Percentiles rank a stretch among this genome's conserved stretches.
These are phyloP conservation scores for Morelia viridis DNA, from an alignment of 2,797 vertebrate genomes.

Conservation along the genomic window DNA sequence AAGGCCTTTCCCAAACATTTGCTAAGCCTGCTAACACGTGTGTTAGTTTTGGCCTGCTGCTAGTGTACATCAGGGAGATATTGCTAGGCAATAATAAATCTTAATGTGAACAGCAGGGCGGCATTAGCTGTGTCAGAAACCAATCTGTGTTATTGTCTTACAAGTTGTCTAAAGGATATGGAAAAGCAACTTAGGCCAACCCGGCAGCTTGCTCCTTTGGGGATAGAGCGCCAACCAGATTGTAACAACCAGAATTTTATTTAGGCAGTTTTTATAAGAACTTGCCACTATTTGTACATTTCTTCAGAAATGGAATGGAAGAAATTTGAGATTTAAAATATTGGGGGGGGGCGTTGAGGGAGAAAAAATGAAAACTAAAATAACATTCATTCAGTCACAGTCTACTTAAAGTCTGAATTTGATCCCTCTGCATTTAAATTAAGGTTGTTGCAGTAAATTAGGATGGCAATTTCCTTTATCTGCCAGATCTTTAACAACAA, in stretches of 20 bases:
- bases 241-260: neutral
- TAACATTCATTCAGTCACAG: neutral
- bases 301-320: neutral
- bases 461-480: neutral
- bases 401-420: neutral
- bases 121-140: slow-evolving; percentile 28
- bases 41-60: slow-evolving; percentile 40
- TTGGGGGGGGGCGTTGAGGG: neutral
- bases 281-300: neutral
- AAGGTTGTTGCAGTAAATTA: neutral
- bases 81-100: slow-evolving; percentile 31
- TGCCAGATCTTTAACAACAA: neutral
- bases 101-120: slow-evolving; percentile 35
- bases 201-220: neutral
- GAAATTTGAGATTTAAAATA: neutral
- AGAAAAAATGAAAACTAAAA: neutral
- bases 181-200: neutral
- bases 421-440: neutral
- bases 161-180: slow-evolving; percentile 27
- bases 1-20: slow-evolving; percentile 19
- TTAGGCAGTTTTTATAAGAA: neutral
- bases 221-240: neutral
- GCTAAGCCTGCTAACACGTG: slow-evolving; percentile 13
- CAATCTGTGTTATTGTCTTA: slow-evolving; percentile 32
- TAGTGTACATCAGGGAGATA: slow-evolving; percentile 34